Conservation (phyloP, 2,888 invertebrate species). For the Blastobasis adustella region DNA sequence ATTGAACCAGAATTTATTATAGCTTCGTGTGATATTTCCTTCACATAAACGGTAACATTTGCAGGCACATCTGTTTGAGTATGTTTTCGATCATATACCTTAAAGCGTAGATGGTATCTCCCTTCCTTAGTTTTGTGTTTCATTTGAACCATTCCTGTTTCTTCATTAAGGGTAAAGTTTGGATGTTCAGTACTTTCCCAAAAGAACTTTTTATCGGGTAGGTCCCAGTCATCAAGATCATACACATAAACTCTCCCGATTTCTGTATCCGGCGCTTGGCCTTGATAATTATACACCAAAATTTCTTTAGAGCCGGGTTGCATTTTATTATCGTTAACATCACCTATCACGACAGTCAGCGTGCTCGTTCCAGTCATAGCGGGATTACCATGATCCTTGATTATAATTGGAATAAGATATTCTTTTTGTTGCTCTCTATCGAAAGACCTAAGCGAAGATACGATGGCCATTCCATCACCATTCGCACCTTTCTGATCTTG, state of each 20-base stretch:
- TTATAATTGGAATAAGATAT: slow-evolving; percentile 96
- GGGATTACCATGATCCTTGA: slow-evolving; percentile 97
- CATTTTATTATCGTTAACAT: slow-evolving; percentile 99
- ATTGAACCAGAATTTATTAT: slow-evolving; percentile 97
- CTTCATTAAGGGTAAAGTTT: slow-evolving; percentile 90
- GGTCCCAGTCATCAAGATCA: slow-evolving; percentile 99
- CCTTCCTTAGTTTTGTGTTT: slow-evolving; percentile 93
- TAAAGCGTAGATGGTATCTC: slow-evolving; percentile 85
- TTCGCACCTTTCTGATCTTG: slow-evolving; percentile 98
- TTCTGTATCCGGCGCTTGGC: slow-evolving; percentile 91
- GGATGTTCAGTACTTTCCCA: slow-evolving; percentile 93
- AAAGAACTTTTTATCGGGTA: slow-evolving; percentile 97
- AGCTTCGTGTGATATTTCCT: slow-evolving; percentile 96
- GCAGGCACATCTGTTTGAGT: slow-evolving; percentile 96
- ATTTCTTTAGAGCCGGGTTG: slow-evolving; percentile 97
- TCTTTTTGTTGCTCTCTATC: slow-evolving; percentile 97
- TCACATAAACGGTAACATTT: slow-evolving; percentile 96
- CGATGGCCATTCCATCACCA: slow-evolving; percentile 97
- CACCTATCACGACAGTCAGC: slow-evolving; percentile 96
- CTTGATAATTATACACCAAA: slow-evolving; percentile 97
- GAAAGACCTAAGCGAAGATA: slow-evolving; percentile 94
- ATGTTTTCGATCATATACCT: slow-evolving; percentile 95
- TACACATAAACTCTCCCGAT: slow-evolving; percentile 97
- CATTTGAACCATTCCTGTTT: slow-evolving; percentile 97
- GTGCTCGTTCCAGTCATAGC: slow-evolving; percentile 97